A percentile compares a stretch with the other conserved stretches of the same genome.
Conservation (phyloP, 2,888 invertebrate genomes). For the Cosmopolites sordidus region DNA sequence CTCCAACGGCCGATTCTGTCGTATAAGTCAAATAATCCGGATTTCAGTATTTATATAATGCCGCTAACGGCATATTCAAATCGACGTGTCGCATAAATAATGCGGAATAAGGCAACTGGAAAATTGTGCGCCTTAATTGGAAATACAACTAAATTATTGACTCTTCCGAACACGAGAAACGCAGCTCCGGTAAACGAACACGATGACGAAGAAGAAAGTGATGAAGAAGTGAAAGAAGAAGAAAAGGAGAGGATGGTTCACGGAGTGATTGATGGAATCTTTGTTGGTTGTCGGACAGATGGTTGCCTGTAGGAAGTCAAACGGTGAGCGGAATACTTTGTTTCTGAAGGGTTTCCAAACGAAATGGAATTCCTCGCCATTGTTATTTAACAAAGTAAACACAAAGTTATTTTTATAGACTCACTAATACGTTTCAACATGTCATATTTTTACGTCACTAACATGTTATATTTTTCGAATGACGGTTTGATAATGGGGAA, state of each 20-base stretch:
- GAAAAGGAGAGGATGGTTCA: neutral
- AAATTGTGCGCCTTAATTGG: constrained; percentile 10
- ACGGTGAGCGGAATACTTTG: neutral
- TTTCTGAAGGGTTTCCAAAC: constrained; percentile 1
- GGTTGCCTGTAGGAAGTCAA: neutral
- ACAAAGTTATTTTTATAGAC: neutral
- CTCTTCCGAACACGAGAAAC: constrained; percentile 4
- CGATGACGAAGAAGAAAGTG: neutral
- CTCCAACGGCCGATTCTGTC: neutral
- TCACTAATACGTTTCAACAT: neutral
- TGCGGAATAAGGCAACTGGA: constrained; percentile 12
- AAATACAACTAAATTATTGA: constrained; percentile 10
- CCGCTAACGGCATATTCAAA: constrained; percentile 10
- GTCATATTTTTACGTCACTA: too few relatives aligned
- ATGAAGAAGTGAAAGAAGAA: neutral
- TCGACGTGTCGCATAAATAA: constrained; percentile 12
- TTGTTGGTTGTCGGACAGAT: neutral
- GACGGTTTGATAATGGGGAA: too few relatives aligned
- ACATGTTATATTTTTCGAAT: too few relatives aligned
- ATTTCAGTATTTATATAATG: constrained; percentile 3
- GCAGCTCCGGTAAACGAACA: neutral
- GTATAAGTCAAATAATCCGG: constrained; percentile 1
- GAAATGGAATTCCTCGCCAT: neutral
- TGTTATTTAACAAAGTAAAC: constrained; percentile 1
- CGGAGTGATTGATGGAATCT: constrained; percentile 1